Evolutionary conservation across 2,113 vertebrate genomes (phyloP), one percentile per base, ranked within the genome.

Genomic region (Puntigrus tetrazona): DNA sequence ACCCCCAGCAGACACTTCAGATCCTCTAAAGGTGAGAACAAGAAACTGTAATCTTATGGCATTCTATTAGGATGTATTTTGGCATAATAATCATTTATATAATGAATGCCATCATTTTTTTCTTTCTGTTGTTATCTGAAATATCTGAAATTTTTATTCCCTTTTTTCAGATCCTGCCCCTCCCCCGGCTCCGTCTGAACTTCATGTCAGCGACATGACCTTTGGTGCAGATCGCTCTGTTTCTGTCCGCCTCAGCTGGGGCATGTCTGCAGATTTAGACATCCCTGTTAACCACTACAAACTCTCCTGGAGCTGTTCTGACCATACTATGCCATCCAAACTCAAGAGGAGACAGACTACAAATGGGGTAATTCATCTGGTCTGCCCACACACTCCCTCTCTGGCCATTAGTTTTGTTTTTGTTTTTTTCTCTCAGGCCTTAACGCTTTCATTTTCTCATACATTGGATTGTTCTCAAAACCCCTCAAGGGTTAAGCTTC

Each of bases 1-100:
- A 95, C 96, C 0, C 97, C 97, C 84, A 98, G 96, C 94, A 96
- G 95, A 77, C 97, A 97, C 91, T 95, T 98, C 91, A 92, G 93
- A 57, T 96, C 97, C 27, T 95, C 94, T 0, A 94, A 92, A 97
- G 97, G 97, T 98, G 78, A 90, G 29, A 70, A 7, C 31, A 4
- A 70, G 41, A 55, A 4, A 50, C 18, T 50, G 11, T 70, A 38
- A 73, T 52, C 14, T 52, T 57, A 55, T n/a, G 29, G 13, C 45
- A 75, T 50, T 50, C 43, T 34, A 22, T 31, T 57, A 20, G 29
- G 29, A 18, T 61, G 10, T 2, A 20, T 9, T 67, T 67, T 67
- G 9, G 29, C 3, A 67, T 3, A 67, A 67, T 27, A 61, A 5
- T 20, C 10, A 61, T 61, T 13, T 27, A 61, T 61, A 50, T 50